Base-by-base conservation (phyloP, 2,113 vertebrate species). In the Pteruthius melanotis region DNA sequence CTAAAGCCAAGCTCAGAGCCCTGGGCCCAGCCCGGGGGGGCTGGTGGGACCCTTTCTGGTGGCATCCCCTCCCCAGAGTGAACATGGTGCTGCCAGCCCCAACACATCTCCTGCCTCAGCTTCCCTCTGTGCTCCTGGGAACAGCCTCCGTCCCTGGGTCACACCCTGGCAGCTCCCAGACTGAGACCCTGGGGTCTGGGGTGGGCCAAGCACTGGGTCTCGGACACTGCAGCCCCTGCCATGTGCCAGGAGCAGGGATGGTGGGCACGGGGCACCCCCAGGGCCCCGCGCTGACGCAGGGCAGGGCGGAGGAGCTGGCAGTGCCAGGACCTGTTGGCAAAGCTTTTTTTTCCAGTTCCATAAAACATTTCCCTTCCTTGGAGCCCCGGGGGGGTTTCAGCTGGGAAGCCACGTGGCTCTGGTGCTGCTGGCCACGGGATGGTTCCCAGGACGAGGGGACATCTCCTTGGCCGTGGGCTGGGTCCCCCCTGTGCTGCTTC, bases 161-260 rank as follows among this genome's bases (percentile, higher is more conserved):
- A 2, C 56, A 15, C 28, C 30, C 50, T 4, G 4, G 42, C 47
- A 40, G 65, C 31, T 81, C 28, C 26, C 50, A 17, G 33, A 37
- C 40, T 28, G 72, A 54, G 26, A 54, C 22, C 17, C 49, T 1
- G 4, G 49, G 18, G 6, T 35, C 16, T 1, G 7, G 27, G 56
- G 15, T 2, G 15, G 84, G 75, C 3, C 1, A 22, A 86, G 26
- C 1, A 0, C 54, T n/a, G 54, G 57, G 17, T 19, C 17, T 22
- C 0, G 0, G 50, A 23, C 27, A 27, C n/a, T 0, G 0, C 35
- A 9, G 28, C 28, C 53, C 16, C 44, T 0, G 0, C 53, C 4
- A 0, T 24, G 71, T 37, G 50, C 60, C 7, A 24, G 82, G n/a
- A 75, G 42, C 4, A 4, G 60, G 60, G n/a, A 31, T 50, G 31